Base-by-base conservation (phyloP, 2,888 invertebrate species). In the Gisinianus flammeolus region DNA sequence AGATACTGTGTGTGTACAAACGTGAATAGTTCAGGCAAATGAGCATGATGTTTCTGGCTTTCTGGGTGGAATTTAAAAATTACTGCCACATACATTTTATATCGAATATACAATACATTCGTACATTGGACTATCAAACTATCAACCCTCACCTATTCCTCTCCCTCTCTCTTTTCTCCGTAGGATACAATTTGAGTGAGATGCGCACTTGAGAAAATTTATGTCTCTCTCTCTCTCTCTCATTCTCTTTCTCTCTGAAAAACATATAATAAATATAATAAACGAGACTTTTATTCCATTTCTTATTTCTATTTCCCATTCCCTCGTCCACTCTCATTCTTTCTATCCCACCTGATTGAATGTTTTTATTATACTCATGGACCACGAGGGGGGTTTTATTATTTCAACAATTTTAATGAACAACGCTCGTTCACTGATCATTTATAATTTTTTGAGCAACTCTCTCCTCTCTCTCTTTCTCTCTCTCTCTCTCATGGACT, bases 201-300 rank as follows among this genome's bases (percentile, higher is more conserved):
- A 56, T 22, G 24, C 33, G 35, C 73, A 62, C 62, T 74, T 64
- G 73, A 74, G 64, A 44, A 35, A 64, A 74, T 74, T 74, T 74
- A 74, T 74, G 73, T 74, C 73, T 64, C 44, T 74, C 64, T 31
- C 26, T 31, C 16, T 44, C 44, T 44, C n/a, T n/a, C n/a, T n/a
- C n/a, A n/a, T n/a, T n/a, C n/a, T n/a, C n/a, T n/a, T n/a, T n/a
- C n/a, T n/a, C n/a, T n/a, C n/a, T n/a, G n/a, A 31, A 31, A 74
- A 64, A 74, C 73, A 64, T 64, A 64, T 31, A 74, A 64, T 74
- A 74, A 74, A 74, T 74, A 74, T 74, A 26, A 72, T 62, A 74
- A 64, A 64, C 64, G 64, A 74, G 28, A 0, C 54, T n/a, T 67
- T 2, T 70, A 24, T 52, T 70, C 26, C 24, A 5, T 24, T 52